Evolutionary conservation across 2,797 vertebrate species (phyloP).

Genomic region (Leptatherina wallacei): DNA sequence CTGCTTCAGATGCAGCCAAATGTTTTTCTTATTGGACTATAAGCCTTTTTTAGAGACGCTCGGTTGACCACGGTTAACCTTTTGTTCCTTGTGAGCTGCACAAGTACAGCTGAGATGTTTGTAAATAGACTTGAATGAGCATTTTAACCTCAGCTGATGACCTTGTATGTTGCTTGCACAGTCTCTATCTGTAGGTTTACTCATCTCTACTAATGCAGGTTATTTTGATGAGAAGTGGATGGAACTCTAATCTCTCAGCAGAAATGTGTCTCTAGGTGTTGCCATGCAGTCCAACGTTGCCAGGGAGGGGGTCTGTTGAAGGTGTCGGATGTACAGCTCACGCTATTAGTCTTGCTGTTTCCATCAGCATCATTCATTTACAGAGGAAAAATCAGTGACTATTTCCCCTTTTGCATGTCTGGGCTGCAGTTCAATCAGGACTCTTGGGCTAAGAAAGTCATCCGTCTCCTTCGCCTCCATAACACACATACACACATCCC

Average conservation of each 20-base stretch:
- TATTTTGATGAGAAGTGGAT: constrained; percentile 4
- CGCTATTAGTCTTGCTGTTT: constrained; percentile 48
- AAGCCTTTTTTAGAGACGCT: neutral
- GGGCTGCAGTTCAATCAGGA: constrained; percentile 63
- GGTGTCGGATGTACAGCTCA: constrained; percentile 21
- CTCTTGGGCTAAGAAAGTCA: constrained; percentile 47
- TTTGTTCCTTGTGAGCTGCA: neutral
- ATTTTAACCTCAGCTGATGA: constrained; percentile 2
- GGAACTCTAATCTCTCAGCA: constrained; percentile 1
- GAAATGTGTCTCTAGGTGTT: constrained; percentile 13
- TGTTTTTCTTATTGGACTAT: too few relatives aligned
- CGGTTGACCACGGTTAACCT: neutral
- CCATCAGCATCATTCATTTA: constrained; percentile 40
- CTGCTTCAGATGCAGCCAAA: too few relatives aligned
- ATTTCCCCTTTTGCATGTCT: constrained; percentile 58
- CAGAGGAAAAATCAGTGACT: constrained; percentile 30
- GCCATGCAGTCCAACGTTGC: constrained; percentile 5
- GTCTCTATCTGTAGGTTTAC: neutral
- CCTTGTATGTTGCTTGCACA: neutral
- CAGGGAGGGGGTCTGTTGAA: constrained; percentile 19
- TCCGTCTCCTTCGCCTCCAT: constrained; percentile 46
- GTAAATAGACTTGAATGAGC: constrained; percentile 32
- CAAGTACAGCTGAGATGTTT: constrained; percentile 29
- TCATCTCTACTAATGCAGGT: neutral
- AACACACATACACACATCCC: constrained; percentile 2